Evolutionary conservation across 1,140 invertebrate genomes (phyloP).

Genomic region (Rhagoletis pomonella): DNA sequence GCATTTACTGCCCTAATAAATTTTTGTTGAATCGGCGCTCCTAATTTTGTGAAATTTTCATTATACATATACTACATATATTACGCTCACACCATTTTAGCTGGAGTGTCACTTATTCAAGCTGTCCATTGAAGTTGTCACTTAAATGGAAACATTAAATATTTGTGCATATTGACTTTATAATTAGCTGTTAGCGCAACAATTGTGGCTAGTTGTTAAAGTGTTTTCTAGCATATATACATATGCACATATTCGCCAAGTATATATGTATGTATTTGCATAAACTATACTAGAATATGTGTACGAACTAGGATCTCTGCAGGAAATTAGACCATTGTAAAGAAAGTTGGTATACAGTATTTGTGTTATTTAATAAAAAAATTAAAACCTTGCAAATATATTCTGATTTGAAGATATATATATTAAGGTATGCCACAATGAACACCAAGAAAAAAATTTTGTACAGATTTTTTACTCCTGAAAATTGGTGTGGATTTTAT

Average conservation of each 20-base stretch:
- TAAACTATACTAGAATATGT: neutral
- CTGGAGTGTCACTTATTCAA: slow-evolving; percentile 21
- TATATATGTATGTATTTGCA: neutral
- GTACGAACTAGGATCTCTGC: neutral
- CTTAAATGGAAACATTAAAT: slow-evolving; percentile 48
- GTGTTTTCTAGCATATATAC: neutral
- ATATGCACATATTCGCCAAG: neutral
- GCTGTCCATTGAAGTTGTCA: slow-evolving; percentile 39
- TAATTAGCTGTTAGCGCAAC: slow-evolving; percentile 42
- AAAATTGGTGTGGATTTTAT: too few relatives aligned
- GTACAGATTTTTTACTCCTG: too few relatives aligned
- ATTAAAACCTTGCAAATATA: too few relatives aligned
- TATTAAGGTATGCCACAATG: too few relatives aligned
- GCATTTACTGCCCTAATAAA: neutral
- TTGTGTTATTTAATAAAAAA: too few relatives aligned
- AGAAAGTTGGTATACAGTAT: too few relatives aligned
- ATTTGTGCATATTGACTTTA: slow-evolving; percentile 48
- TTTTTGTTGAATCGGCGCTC: slow-evolving; percentile 14
- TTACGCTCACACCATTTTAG: slow-evolving; percentile 19
- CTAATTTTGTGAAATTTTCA: neutral
- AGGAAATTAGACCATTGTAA: neutral
- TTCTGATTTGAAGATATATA: too few relatives aligned
- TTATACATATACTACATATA: too few relatives aligned
- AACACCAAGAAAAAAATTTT: too few relatives aligned
- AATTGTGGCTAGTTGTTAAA: slow-evolving; percentile 25